Conservation (phyloP, 2,113 vertebrate species). For the Dolichallabes microphthalmus region DNA sequence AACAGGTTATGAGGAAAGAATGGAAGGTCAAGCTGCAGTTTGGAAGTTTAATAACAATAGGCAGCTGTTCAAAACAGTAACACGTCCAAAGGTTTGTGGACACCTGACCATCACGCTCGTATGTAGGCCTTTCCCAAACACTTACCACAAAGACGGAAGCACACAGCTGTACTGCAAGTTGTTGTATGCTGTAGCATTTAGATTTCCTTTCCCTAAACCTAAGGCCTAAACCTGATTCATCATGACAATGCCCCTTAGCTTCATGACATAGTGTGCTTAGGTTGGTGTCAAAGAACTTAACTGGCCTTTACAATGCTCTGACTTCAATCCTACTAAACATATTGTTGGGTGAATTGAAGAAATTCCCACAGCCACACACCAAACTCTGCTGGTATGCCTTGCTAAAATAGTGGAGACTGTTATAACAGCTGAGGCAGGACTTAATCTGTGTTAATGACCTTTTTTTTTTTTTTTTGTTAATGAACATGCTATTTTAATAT, state of each 20-base stretch:
- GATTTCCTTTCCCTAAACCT: neutral
- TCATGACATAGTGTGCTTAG: too few species aligned
- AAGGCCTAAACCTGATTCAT: neutral
- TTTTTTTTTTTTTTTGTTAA: too few species aligned
- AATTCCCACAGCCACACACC: neutral
- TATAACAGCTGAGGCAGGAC: neutral
- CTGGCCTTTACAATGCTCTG: neutral
- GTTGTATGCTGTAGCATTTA: neutral
- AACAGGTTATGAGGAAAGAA: conserved; percentile 2
- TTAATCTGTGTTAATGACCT: neutral
- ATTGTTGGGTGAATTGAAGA: neutral
- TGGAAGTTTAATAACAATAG: neutral
- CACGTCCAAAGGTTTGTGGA: neutral
- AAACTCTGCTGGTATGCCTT: neutral
- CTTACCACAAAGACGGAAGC: neutral
- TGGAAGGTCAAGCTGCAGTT: neutral
- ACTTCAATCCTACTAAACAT: neutral
- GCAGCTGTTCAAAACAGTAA: neutral
- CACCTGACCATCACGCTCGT: neutral
- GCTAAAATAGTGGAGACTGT: neutral
- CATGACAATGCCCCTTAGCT: neutral
- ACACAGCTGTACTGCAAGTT: neutral
- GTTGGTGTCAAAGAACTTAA: too few species aligned
- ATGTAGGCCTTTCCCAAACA: neutral
- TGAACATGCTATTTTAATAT: neutral